Conservation (phyloP, 2,888 invertebrate genomes). For the Nomada fabriciana region DNA sequence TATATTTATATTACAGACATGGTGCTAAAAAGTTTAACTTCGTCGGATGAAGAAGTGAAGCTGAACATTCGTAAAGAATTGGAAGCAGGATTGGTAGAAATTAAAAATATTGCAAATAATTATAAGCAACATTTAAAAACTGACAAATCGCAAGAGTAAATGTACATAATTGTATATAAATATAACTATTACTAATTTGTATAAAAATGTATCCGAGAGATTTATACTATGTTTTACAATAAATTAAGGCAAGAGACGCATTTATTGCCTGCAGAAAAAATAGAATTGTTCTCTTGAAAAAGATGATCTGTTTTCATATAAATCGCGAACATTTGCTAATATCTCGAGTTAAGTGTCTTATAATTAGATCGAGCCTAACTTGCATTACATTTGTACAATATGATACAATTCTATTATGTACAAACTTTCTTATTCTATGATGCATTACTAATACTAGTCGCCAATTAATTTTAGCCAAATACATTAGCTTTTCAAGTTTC, state of each 20-base stretch:
- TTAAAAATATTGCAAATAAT: conserved; percentile 86
- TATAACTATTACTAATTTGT: conserved; percentile 44
- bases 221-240: conserved; percentile 52
- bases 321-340: conserved; percentile 38
- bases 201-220: conserved; percentile 35
- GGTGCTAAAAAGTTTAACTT: conserved; percentile 87
- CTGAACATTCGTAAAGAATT: conserved; percentile 85
- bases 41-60: conserved; percentile 85
- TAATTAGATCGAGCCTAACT: conserved; percentile 36
- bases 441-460: conserved; percentile 29
- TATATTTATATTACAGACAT: conserved; percentile 85
- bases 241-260: conserved; percentile 37
- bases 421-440: conserved; percentile 36
- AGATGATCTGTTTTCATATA: conserved; percentile 6
- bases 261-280: conserved; percentile 3
- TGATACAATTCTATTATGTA: conserved; percentile 43
- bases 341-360: conserved; percentile 30
- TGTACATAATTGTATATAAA: conserved; percentile 43
- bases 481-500: conserved; percentile 12
- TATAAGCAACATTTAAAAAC: conserved; percentile 84
- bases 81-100: conserved; percentile 84
- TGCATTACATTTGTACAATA: conserved; percentile 42
- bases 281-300: not conserved
- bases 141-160: conserved; percentile 76
- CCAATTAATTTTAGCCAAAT: conserved; percentile 41